These are phyloP conservation scores for Hormaphis cornu DNA, from an alignment of 1,140 invertebrate species.

Conservation along the genomic window DNA sequence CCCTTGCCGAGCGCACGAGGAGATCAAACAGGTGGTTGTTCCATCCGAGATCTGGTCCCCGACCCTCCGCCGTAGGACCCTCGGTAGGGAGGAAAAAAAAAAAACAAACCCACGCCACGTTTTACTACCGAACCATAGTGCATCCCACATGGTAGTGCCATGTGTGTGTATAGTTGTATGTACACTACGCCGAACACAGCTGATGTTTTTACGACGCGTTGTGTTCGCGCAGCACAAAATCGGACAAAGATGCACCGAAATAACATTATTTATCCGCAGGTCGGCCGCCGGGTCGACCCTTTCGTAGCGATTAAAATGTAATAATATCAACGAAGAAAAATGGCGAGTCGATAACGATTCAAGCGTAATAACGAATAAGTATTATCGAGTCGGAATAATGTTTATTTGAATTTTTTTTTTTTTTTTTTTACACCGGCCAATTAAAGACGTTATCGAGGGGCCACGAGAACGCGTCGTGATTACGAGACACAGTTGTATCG, in stretches of 20 bases:
- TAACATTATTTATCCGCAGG: neutral
- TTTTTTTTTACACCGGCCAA: too few relatives aligned
- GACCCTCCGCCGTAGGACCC: neutral
- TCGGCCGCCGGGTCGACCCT: neutral
- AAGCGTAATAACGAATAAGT: too few relatives aligned
- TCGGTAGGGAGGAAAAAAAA: neutral
- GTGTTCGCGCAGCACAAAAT: neutral
- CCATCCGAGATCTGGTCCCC: neutral
- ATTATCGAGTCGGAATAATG: too few relatives aligned
- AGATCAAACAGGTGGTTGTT: slow-evolving; percentile 12
- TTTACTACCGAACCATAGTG: neutral
- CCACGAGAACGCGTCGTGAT: too few relatives aligned
- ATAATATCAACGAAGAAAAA: neutral
- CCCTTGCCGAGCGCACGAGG: slow-evolving; percentile 6
- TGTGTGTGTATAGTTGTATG: neutral
- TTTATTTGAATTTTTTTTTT: too few relatives aligned
- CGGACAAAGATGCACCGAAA: slow-evolving; percentile 6
- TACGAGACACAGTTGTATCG: too few relatives aligned
- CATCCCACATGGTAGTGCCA: too few relatives aligned
- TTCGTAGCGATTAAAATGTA: neutral
- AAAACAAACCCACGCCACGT: neutral
- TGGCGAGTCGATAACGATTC: neutral
- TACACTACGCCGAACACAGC: too few relatives aligned
- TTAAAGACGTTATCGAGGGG: too few relatives aligned
- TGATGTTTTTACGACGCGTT: neutral